A percentile compares a stretch with the other conserved stretches of the same genome.
These are phyloP conservation scores for Campylomormyrus numenius DNA, from an alignment of 2,113 vertebrate genomes.

Conservation along the genomic window DNA sequence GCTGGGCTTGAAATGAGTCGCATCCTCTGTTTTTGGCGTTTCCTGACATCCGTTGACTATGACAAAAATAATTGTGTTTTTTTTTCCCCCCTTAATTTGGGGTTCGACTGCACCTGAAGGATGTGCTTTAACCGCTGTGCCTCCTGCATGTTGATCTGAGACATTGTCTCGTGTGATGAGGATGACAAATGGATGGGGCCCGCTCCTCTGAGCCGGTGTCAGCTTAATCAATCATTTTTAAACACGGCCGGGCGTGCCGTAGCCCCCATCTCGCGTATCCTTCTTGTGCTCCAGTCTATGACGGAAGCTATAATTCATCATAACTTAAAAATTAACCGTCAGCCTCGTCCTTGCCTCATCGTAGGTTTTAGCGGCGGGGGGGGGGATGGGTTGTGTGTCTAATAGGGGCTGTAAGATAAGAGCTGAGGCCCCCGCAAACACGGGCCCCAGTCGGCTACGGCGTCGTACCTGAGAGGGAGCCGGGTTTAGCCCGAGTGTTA, in stretches of 20 bases:
- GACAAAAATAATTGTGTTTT: neutral
- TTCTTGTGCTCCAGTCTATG: slow-evolving; percentile 59
- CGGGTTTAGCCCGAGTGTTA: slow-evolving; percentile 40
- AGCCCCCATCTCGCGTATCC: slow-evolving; percentile 47
- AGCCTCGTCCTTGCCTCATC: slow-evolving; percentile 56
- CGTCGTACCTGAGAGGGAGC: slow-evolving; percentile 31
- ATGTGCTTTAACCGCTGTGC: slow-evolving; percentile 58
- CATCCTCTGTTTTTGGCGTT: neutral
- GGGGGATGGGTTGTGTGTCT: slow-evolving; percentile 9
- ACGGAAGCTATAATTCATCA: slow-evolving; percentile 67
- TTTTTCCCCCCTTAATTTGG: slow-evolving; percentile 46
- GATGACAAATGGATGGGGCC: slow-evolving; percentile 58
- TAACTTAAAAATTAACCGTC: slow-evolving; percentile 56
- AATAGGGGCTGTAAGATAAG: neutral
- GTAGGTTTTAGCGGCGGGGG: slow-evolving; percentile 40
- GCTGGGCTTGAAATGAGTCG: neutral
- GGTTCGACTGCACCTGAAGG: slow-evolving; percentile 57
- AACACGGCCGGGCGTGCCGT: slow-evolving; percentile 59
- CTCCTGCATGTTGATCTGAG: slow-evolving; percentile 67
- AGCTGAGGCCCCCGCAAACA: neutral
- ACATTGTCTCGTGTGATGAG: slow-evolving; percentile 66
- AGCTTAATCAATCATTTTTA: slow-evolving; percentile 80
- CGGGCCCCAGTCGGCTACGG: slow-evolving; percentile 23
- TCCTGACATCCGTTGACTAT: neutral
- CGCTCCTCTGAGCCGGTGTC: slow-evolving; percentile 65